Evolutionary conservation across 1,140 invertebrate species (phyloP).

Genomic region (Scaptodrosophila lebanonensis): DNA sequence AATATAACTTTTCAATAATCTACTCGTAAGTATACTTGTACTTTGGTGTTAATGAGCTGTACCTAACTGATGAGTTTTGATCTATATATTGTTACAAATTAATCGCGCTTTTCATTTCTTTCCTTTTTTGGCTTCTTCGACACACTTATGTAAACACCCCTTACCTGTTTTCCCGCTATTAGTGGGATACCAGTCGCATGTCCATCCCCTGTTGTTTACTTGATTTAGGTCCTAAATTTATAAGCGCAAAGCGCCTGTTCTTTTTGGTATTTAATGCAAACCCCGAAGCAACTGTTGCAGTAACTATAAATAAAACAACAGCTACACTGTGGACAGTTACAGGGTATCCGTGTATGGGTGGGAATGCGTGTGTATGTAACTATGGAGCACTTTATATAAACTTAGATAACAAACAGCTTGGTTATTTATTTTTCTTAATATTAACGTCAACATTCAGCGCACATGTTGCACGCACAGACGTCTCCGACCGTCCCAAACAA

Average conservation of each 20-base stretch:
- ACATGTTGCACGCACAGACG: slow-evolving; percentile 70
- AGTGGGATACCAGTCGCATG: no score
- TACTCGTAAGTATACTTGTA: no score
- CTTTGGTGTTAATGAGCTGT: no score
- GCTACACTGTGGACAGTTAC: slow-evolving; percentile 2
- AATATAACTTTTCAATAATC: no score
- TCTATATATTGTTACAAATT: no score
- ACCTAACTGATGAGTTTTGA: no score
- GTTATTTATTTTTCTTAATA: slow-evolving; percentile 76
- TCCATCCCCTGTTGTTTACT: no score
- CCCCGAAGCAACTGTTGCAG: slow-evolving; percentile 68
- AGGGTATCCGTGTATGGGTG: not conserved
- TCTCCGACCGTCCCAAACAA: not conserved
- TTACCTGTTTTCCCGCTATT: no score
- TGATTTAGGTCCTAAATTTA: no score
- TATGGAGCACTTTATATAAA: slow-evolving; percentile 64
- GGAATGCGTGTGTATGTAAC: not conserved
- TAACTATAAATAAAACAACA: slow-evolving; percentile 70
- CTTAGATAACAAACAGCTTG: slow-evolving; percentile 75
- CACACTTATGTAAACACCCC: no score
- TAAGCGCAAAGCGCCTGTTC: slow-evolving; percentile 59
- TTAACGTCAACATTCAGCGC: slow-evolving; percentile 75
- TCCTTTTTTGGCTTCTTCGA: no score
- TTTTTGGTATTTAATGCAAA: slow-evolving; percentile 63
- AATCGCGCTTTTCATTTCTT: no score